These are phyloP conservation scores for Megalops cyprinoides DNA, from an alignment of 2,797 vertebrate species.

Conservation along the genomic window DNA sequence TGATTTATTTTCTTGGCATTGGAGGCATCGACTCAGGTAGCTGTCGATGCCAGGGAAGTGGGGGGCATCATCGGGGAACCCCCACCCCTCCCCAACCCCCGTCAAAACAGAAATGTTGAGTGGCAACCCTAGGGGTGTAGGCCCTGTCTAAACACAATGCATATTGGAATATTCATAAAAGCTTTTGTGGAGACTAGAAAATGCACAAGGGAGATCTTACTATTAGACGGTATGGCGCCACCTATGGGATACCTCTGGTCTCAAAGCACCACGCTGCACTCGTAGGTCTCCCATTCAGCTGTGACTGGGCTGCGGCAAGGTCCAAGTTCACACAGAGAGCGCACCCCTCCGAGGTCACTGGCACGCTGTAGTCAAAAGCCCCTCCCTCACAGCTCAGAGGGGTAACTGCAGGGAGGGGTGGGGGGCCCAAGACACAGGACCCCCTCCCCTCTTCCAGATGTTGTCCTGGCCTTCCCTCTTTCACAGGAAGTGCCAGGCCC, in stretches of 20 bases:
- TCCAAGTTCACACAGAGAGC: slow-evolving; percentile 19
- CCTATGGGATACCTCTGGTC: background rate
- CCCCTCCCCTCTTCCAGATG: slow-evolving; percentile 55
- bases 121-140: background rate
- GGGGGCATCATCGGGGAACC: slow-evolving; percentile 50
- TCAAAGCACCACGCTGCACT: background rate
- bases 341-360: slow-evolving; percentile 24
- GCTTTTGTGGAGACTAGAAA: background rate
- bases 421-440: slow-evolving; percentile 14
- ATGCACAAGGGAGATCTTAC: background rate
- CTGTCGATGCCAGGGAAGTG: slow-evolving; percentile 43
- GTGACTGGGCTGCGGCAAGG: slow-evolving; percentile 25
- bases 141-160: background rate
- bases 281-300: slow-evolving; percentile 9
- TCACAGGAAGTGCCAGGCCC: slow-evolving; percentile 54
- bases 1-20: slow-evolving; percentile 63
- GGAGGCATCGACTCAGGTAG: slow-evolving; percentile 64
- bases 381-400: slow-evolving; percentile 1
- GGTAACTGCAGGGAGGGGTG: background rate
- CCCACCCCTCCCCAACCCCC: slow-evolving; percentile 32
- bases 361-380: slow-evolving; percentile 21
- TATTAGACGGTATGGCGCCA: background rate
- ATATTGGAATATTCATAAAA: slow-evolving; percentile 2
- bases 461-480: slow-evolving; percentile 69
- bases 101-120: slow-evolving; percentile 44